phyloP scores from a whole-genome alignment of 2,113 vertebrate species.

The Myocastor coypus region DNA sequence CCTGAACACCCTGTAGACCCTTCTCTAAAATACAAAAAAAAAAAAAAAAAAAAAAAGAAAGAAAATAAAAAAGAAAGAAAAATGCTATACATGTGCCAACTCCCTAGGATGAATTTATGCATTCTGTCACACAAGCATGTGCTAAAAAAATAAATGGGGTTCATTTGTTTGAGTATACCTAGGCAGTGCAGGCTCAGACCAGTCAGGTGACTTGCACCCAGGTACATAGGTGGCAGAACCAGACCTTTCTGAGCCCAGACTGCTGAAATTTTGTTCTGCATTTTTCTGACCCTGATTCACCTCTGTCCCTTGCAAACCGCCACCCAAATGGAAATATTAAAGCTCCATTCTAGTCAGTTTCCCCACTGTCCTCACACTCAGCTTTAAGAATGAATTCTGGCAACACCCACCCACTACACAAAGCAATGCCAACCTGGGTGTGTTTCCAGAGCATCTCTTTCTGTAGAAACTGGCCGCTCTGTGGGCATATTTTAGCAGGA shows the following conservation, averaged over 20 bases:
- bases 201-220: neutral
- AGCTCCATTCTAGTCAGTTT: neutral
- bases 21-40: too few relatives aligned
- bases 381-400: neutral
- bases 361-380: neutral
- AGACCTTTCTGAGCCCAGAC: neutral
- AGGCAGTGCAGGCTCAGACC: neutral
- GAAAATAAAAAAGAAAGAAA: too few relatives aligned
- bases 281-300: neutral
- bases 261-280: neutral
- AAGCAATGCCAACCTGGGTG: neutral
- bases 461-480: constrained; percentile 21
- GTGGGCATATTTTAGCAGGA: constrained; percentile 64
- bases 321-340: neutral
- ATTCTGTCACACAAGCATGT: neutral
- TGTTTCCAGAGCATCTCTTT: constrained; percentile 32
- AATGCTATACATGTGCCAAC: neutral
- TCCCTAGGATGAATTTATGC: neutral
- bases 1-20: too few relatives aligned
- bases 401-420: neutral
- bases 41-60: too few relatives aligned
- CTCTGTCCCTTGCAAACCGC: neutral
- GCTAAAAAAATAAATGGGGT: neutral
- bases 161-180: neutral
- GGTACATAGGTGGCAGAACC: neutral